These are phyloP conservation scores for Cantharis rustica DNA, from an alignment of 2,888 invertebrate species.

Conservation along the genomic window DNA sequence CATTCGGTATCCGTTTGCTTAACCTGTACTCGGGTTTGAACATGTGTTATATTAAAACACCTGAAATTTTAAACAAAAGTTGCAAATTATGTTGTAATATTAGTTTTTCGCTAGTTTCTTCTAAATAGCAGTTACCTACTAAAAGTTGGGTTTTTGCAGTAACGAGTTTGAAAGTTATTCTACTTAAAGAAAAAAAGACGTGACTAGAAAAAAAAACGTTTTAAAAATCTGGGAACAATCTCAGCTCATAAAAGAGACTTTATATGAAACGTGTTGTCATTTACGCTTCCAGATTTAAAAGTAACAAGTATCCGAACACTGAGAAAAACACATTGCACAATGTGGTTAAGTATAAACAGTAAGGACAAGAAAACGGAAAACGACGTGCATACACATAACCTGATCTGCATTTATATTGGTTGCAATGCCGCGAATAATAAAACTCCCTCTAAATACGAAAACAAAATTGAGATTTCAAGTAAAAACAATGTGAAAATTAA, in stretches of 20 bases:
- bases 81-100: not conserved
- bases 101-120: not conserved
- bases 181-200: not conserved
- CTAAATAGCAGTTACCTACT: not conserved
- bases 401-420: conserved; percentile 37
- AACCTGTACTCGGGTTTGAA: not conserved
- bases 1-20: not conserved
- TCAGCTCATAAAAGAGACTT: conserved; percentile 38
- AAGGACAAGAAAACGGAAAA: conserved; percentile 29
- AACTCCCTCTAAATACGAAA: conserved; percentile 23
- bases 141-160: not conserved
- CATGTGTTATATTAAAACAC: not conserved
- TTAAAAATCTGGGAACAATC: conserved; percentile 31
- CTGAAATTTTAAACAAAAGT: not conserved
- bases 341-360: conserved; percentile 23
- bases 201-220: conserved; percentile 2
- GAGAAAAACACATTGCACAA: conserved; percentile 14
- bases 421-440: conserved; percentile 30
- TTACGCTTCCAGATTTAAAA: conserved; percentile 25
- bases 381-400: conserved; percentile 34
- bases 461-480: conserved; percentile 25
- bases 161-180: conserved; percentile 1
- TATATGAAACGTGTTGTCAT: conserved; percentile 37
- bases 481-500: conserved; percentile 19
- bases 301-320: conserved; percentile 15